phyloP scores from a whole-genome alignment of 23 tunicate species.

The Halocynthia aurantium region DNA sequence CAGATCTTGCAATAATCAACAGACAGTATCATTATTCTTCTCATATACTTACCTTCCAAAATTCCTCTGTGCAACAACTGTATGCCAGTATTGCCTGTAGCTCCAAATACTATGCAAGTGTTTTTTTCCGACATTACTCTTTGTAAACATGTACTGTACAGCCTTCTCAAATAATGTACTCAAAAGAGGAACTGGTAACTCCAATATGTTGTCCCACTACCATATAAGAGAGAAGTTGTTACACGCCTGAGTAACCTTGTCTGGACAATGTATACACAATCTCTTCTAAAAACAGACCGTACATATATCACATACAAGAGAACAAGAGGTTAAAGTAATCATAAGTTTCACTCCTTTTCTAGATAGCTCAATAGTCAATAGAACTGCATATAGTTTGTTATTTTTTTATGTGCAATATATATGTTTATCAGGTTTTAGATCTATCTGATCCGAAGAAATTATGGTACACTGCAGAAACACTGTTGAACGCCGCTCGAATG shows the following conservation, averaged over 20 bases:
- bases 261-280: not conserved
- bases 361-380: no score
- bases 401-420: not conserved
- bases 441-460: constrained; percentile 58
- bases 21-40: no score
- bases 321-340: no score
- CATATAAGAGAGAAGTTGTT: no score
- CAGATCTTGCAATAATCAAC: no score
- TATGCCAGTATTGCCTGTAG: constrained; percentile 57
- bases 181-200: no score
- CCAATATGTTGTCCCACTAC: no score
- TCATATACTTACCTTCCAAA: constrained; percentile 10
- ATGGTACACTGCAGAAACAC: constrained; percentile 72
- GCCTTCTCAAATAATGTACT: no score
- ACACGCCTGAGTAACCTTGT: no score
- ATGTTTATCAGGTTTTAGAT: constrained; percentile 67
- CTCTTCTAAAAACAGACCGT: not conserved
- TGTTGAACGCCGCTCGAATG: constrained; percentile 43
- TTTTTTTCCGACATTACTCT: not conserved
- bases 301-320: no score
- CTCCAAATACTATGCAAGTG: constrained; percentile 67
- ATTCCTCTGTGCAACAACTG: constrained; percentile 40
- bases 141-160: no score
- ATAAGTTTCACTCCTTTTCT: no score
- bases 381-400: not conserved